Evolutionary conservation across 2,797 vertebrate species (phyloP), one percentile per base, ranked within the genome.

Genomic region (Esox lucius): DNA sequence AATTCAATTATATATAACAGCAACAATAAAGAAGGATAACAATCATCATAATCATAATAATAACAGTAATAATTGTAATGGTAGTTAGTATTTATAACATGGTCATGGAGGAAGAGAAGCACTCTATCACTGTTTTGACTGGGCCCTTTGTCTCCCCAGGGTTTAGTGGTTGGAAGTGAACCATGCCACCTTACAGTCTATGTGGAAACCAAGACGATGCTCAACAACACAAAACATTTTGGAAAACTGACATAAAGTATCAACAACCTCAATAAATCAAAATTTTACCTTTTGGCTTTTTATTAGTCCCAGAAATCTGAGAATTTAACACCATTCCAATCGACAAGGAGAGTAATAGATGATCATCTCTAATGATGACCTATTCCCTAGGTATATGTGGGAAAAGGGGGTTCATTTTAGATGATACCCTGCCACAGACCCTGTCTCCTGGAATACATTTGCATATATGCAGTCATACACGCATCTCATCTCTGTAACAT

Each of bases 221-320:
- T 87, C 74, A 87, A 84, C 86, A 79, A 90, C 84, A 88, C 84
- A 88, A 84, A 85, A 80, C 1, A 71, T 84, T 77, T 82, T 74
- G 70, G 78, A 83, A 84, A 86, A 82, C 81, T 89, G 48, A 82
- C 87, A 89, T 81, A 83, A 90, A 87, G 87, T 85, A 90, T 85
- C 81, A 84, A 86, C 81, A 83, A 88, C 83, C 83, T 83, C 79
- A 74, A 83, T 82, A 24, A 79, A 87, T 88, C 82, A 75, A 87
- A 75, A 79, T 80, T 86, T 80, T 79, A 88, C 86, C 87, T 87
- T 89, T 91, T 91, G 89, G 88, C 89, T 91, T 92, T 71, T 90
- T 85, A 87, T 89, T 87, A 85, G 80, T 87, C 90, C 89, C 90
- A 91, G 89, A 89, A 89, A 90, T 90, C 89, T 92, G 91, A 91